Evolutionary conservation across 2,113 vertebrate species (phyloP), one percentile per base, ranked within the genome.

Genomic region (Sclerurus mexicanus): DNA sequence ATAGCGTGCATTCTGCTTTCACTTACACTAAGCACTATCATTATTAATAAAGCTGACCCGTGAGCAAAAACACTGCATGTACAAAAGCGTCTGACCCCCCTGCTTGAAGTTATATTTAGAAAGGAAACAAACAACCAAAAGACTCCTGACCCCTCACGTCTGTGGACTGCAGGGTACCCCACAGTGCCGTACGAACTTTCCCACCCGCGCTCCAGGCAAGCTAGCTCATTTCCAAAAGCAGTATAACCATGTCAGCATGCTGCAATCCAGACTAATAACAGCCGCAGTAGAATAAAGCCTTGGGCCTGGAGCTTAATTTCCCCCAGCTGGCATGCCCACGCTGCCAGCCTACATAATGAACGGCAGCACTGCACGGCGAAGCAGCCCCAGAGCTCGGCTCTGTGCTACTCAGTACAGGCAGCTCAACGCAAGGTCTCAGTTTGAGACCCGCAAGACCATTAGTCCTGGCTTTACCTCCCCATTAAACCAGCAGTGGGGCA

Each of bases 241-340:
- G 86, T 56, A 71, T 50, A 89, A 90, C 64, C 73, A 21, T 72
- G 86, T 88, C 93, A 95, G 86, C 64, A 17, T 74, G 83, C 72
- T 87, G 93, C 83, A 84, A 90, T 71, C 86, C 83, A 85, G 73
- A 89, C 76, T 89, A 95, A 91, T 91, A 89, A 93, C 74, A 95
- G 71, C 49, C 2, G 0, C 47, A 56, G 58, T 5, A 87, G 85
- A 95, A 96, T 56, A 93, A 87, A 96, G 85, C 87, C 81, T 94
- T 87, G 85, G 74, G 92, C 71, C 85, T 83, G 72, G 62, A 94
- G 90, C 53, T 95, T 96, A 64, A 94, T 95, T 93, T 95, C 91
- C 71, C 93, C 56, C 92, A 94, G 89, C 89, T 87, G 81, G 87
- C 64, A 67, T 67, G 81, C 77, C 95, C 90, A 75, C 81, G 6